phyloP scores from a whole-genome alignment of 2,797 vertebrate genomes.

The Acanthurus tractus region DNA sequence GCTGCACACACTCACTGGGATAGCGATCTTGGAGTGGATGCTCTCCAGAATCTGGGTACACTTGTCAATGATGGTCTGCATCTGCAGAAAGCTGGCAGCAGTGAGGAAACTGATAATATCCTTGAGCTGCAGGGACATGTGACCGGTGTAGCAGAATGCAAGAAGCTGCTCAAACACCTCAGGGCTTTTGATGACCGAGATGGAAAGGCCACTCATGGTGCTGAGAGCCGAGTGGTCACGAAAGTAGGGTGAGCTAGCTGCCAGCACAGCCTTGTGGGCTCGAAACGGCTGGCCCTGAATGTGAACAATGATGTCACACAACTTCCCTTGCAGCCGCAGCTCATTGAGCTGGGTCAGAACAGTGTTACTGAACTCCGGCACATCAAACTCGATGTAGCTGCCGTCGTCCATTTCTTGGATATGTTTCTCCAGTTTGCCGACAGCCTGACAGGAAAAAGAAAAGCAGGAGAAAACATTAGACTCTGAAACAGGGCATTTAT shows the following conservation, averaged over 20 bases:
- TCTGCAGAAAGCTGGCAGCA: constrained; percentile 98
- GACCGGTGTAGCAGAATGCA: constrained; percentile 99
- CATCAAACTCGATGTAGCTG: constrained; percentile 99
- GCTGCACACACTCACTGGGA: constrained; percentile 88
- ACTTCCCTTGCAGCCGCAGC: constrained; percentile 96
- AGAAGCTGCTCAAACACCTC: constrained; percentile 98
- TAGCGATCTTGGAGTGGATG: constrained; percentile 96
- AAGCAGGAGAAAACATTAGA: constrained; percentile 3
- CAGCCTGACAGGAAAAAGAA: constrained; percentile 74
- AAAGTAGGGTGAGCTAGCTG: constrained; percentile 98
- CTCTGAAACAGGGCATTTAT: constrained; percentile 3
- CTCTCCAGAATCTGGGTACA: constrained; percentile 98
- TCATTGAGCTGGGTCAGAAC: constrained; percentile 98
- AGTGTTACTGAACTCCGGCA: constrained; percentile 98
- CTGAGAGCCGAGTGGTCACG: constrained; percentile 97
- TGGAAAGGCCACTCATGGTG: constrained; percentile 99
- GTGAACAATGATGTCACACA: constrained; percentile 99
- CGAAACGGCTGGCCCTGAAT: constrained; percentile 98
- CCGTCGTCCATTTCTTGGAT: constrained; percentile 98
- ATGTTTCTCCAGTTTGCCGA: constrained; percentile 82
- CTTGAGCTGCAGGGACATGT: constrained; percentile 97
- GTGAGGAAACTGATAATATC: constrained; percentile 98
- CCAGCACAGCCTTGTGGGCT: constrained; percentile 97
- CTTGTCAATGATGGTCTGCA: constrained; percentile 99
- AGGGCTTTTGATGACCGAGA: constrained; percentile 98